Percentiles rank a stretch among this genome's conserved stretches.
Evolutionary conservation across 2,888 invertebrate species (phyloP).

Genomic region (Limulus polyphemus): DNA sequence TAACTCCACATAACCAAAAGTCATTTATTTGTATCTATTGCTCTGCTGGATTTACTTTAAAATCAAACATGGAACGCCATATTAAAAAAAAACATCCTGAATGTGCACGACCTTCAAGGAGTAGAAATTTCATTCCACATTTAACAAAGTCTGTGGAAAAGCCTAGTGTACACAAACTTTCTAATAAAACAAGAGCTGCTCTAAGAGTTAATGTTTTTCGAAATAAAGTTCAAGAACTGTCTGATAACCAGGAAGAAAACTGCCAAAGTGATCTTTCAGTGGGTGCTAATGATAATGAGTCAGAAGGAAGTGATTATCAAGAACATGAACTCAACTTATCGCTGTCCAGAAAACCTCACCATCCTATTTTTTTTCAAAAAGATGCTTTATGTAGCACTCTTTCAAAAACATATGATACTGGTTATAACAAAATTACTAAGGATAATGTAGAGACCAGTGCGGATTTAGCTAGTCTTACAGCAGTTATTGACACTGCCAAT

Average conservation of each 20-base stretch:
- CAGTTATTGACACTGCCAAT: slow-evolving; percentile 59
- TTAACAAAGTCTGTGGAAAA: slow-evolving; percentile 12
- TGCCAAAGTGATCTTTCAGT: neutral
- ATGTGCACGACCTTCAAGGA: slow-evolving; percentile 36
- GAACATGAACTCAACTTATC: neutral
- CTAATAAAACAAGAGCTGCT: slow-evolving; percentile 24
- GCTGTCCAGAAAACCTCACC: neutral
- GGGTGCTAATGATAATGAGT: neutral
- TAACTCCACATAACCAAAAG: slow-evolving; percentile 36
- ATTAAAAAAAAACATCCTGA: slow-evolving; percentile 89
- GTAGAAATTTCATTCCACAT: slow-evolving; percentile 19
- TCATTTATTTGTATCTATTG: slow-evolving; percentile 85
- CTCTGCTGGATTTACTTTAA: slow-evolving; percentile 70
- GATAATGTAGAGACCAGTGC: slow-evolving; percentile 31
- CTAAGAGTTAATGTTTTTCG: slow-evolving; percentile 19
- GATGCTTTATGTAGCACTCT: neutral
- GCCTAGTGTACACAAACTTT: slow-evolving; percentile 15
- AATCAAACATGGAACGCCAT: slow-evolving; percentile 87
- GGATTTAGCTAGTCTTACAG: slow-evolving; percentile 64
- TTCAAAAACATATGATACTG: neutral
- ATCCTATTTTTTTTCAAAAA: too few species aligned
- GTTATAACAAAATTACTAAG: neutral
- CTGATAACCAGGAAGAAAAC: neutral
- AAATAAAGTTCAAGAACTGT: slow-evolving; percentile 15
- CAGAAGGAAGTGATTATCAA: neutral